Conservation (phyloP, 1,140 invertebrate genomes). For the Oedothorax gibbosus region DNA sequence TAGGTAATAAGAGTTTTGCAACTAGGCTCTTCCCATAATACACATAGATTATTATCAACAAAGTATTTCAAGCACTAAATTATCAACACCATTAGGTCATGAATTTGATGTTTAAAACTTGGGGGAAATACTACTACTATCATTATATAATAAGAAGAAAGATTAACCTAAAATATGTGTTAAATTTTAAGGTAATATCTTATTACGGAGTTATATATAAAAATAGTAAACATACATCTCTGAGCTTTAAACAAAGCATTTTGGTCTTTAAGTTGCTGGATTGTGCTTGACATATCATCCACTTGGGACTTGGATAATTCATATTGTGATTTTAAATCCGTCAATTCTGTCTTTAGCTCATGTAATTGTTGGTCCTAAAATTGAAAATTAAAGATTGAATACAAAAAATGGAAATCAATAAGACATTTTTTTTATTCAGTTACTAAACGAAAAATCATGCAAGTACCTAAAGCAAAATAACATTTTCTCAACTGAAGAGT, state of each 20-base stretch:
- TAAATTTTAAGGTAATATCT: too few species aligned
- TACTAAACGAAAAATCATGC: not conserved
- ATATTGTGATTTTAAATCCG: slow-evolving; percentile 65
- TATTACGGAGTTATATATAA: too few species aligned
- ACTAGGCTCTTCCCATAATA: too few species aligned
- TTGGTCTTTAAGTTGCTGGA: slow-evolving; percentile 86
- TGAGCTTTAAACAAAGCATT: slow-evolving; percentile 88
- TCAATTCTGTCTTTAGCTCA: slow-evolving; percentile 72
- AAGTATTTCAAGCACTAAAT: too few species aligned
- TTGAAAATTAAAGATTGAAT: not conserved
- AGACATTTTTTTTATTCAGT: not conserved
- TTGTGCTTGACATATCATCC: slow-evolving; percentile 77
- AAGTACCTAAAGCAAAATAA: not conserved
- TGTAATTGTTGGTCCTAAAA: slow-evolving; percentile 76
- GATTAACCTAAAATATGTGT: too few species aligned
- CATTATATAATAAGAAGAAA: too few species aligned
- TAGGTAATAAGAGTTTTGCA: too few species aligned
- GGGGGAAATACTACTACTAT: too few species aligned
- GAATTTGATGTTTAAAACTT: too few species aligned
- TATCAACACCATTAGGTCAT: too few species aligned
- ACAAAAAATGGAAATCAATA: not conserved
- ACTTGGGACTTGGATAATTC: slow-evolving; percentile 73
- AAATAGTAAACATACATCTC: slow-evolving; percentile 64
- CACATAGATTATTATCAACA: too few species aligned
- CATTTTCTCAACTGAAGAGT: too few species aligned